Base-by-base conservation (phyloP, 2,797 vertebrate species). In the Pangasius larnaudii region DNA sequence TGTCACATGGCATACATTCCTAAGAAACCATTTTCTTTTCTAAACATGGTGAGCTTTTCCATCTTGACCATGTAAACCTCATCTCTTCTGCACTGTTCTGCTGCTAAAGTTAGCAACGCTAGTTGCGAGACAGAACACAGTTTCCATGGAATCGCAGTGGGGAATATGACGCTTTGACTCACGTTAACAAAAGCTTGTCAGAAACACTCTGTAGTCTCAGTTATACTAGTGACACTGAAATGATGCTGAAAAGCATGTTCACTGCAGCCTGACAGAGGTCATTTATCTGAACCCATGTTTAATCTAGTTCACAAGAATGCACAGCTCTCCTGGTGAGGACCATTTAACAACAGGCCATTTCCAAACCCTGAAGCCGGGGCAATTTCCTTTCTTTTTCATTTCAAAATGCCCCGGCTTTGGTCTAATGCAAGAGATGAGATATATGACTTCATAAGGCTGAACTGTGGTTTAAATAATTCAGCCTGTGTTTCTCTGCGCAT, bases 101-200 rank as follows among this genome's bases (percentile, higher is more conserved):
- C 86, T 33, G 72, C 87, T 91, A 90, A 86, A 88, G 78, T 89
- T 89, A 91, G 87, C 56, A 51, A 51, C 42, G n/a, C 39, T 63
- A 85, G 71, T 85, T 74, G 71, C n/a, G 67, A 85, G 79, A 86
- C 67, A 84, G 53, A 59, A 82, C 74, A 75, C 87, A 85, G 87
- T 89, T 87, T 89, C 89, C 87, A 91, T 90, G 89, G 89, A 90
- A 80, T 88, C 78, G 42, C 53, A 27, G 63, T 67, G 58, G 81
- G 58, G 19, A 24, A 61, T 30, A 78, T 72, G 85, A 87, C 53
- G 71, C 83, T 72, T 79, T 74, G 30, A 85, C 77, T 83, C 80
- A n/a, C 87, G 87, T 89, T 85, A 79, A 86, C 84, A 86, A 81
- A 87, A 51, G 78, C 83, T 81, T 87, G 82, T 82, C 82, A 84